Conservation (phyloP, 2,797 vertebrate genomes). For the Melanotaenia nigrans region DNA sequence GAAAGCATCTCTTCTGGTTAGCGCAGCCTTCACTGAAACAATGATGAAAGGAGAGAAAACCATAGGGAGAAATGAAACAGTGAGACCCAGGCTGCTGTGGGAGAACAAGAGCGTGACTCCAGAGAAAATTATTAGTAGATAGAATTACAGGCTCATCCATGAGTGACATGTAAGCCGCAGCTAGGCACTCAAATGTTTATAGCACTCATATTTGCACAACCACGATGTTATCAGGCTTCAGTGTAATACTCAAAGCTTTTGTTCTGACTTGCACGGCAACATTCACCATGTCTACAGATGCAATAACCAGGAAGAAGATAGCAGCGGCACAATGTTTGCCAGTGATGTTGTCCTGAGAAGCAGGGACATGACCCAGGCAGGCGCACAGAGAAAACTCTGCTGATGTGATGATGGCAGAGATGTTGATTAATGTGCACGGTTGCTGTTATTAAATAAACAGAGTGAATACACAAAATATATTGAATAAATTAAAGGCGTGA, state of each 20-base stretch:
- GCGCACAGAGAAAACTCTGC: slow-evolving; percentile 47
- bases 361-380: slow-evolving; percentile 60
- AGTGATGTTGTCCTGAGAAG: slow-evolving; percentile 60
- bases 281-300: slow-evolving; percentile 63
- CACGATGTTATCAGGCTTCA: slow-evolving; percentile 67
- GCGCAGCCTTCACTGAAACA: slow-evolving; percentile 20
- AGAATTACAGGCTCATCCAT: slow-evolving; percentile 78
- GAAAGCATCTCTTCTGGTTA: slow-evolving; percentile 20
- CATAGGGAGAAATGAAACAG: background rate
- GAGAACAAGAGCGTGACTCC: slow-evolving; percentile 57
- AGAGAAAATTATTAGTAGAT: slow-evolving; percentile 64
- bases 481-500: slow-evolving; percentile 79
- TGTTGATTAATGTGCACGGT: slow-evolving; percentile 79
- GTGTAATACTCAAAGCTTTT: slow-evolving; percentile 75
- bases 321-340: slow-evolving; percentile 58
- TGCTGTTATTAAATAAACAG: slow-evolving; percentile 82
- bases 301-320: slow-evolving; percentile 75
- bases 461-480: slow-evolving; percentile 81
- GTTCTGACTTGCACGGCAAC: slow-evolving; percentile 69
- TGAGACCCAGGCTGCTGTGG: slow-evolving; percentile 22
- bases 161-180: slow-evolving; percentile 76
- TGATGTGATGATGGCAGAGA: slow-evolving; percentile 75
- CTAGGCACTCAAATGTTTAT: slow-evolving; percentile 76
- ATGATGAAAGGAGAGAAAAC: slow-evolving; percentile 20
- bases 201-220: slow-evolving; percentile 72